A percentile compares a stretch with the other conserved stretches of the same genome.
Evolutionary conservation across 2,113 vertebrate species (phyloP).

Genomic region (Piprites chloris): DNA sequence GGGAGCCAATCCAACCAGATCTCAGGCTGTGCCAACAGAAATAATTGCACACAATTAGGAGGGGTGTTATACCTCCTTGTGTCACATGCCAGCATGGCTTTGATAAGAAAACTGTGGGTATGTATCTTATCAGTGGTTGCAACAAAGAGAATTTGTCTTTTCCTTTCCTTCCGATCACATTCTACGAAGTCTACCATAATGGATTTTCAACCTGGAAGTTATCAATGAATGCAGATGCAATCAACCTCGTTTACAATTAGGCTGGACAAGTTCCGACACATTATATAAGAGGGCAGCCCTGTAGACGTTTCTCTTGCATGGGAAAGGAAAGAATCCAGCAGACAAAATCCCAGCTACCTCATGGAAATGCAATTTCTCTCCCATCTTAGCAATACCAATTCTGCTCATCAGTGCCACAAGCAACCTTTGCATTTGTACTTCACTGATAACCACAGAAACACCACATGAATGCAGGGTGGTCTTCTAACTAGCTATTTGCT

Average conservation of each 20-base stretch:
- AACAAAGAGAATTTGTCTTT: neutral
- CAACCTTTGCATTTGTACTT: neutral
- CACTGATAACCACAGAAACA: neutral
- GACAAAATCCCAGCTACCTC: neutral
- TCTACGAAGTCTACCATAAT: neutral
- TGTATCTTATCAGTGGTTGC: neutral
- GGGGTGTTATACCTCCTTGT: neutral
- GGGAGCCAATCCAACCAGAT: neutral
- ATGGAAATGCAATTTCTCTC: neutral
- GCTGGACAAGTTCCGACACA: neutral
- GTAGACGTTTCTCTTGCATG: rapidly evolving
- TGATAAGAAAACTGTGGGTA: neutral
- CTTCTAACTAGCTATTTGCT: neutral
- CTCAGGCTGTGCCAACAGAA: neutral
- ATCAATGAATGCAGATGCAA: neutral
- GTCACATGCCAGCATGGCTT: neutral
- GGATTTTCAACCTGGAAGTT: neutral
- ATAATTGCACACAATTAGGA: neutral
- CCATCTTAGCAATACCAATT: neutral
- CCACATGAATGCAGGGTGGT: neutral
- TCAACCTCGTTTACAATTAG: neutral
- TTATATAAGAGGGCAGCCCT: neutral
- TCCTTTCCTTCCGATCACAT: neutral
- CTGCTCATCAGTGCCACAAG: neutral
- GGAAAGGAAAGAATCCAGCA: neutral